Evolutionary conservation across 1,140 invertebrate genomes (phyloP).

Genomic region (Amyelois transitella): DNA sequence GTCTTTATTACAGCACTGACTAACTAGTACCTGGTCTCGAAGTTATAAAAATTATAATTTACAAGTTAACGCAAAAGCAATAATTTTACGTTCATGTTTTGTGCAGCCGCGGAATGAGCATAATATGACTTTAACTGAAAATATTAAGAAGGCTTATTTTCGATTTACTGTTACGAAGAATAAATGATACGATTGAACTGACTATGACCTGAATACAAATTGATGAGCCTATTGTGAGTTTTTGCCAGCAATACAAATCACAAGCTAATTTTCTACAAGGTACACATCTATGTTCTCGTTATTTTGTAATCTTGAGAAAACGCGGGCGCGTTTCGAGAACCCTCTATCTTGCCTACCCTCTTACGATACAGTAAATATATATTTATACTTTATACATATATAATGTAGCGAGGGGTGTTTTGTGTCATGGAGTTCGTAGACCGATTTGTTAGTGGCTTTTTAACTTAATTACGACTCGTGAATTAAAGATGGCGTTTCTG

Average conservation of each 20-base stretch:
- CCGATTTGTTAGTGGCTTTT: conserved; percentile 8
- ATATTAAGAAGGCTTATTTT: too few species aligned
- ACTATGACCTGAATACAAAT: too few species aligned
- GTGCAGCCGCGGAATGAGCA: too few species aligned
- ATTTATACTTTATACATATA: background rate
- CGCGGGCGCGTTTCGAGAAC: conserved; percentile 58
- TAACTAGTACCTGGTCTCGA: too few species aligned
- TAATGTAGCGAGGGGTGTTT: background rate
- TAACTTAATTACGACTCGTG: conserved; percentile 6
- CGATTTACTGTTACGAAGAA: too few species aligned
- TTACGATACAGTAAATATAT: background rate
- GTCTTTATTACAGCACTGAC: too few species aligned
- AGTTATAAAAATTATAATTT: too few species aligned
- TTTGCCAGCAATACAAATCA: background rate
- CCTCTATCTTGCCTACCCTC: conserved; percentile 54
- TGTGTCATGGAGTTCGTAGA: background rate
- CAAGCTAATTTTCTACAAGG: background rate
- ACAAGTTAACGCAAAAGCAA: too few species aligned
- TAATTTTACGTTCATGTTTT: too few species aligned
- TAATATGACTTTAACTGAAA: too few species aligned
- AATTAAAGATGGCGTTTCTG: conserved; percentile 2
- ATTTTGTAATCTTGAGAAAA: conserved; percentile 47
- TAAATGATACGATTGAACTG: too few species aligned
- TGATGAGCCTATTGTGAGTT: too few species aligned
- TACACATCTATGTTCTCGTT: background rate